Conservation (phyloP, 2,888 invertebrate genomes). For the Electrophaes corylata region DNA sequence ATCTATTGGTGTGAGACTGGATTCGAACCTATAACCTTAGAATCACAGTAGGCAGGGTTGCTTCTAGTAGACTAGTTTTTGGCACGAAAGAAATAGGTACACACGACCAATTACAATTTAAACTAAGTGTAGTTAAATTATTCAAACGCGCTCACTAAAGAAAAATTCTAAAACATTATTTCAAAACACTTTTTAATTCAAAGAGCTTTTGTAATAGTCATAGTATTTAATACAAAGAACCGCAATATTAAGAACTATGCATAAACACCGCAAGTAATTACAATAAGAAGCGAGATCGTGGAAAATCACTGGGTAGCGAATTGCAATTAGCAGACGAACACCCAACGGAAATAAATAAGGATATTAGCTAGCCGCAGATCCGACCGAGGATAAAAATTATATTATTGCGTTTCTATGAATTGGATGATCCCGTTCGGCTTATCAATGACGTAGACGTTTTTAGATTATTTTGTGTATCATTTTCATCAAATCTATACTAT, state of each 20-base stretch:
- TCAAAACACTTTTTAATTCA: neutral
- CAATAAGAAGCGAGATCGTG: slow-evolving; percentile 72
- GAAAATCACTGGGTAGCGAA: slow-evolving; percentile 77
- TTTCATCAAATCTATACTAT: too few species aligned
- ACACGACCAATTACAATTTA: too few species aligned
- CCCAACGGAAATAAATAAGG: slow-evolving; percentile 81
- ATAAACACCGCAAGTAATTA: slow-evolving; percentile 67
- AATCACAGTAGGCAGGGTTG: too few species aligned
- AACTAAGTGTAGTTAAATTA: neutral
- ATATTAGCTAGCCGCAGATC: slow-evolving; percentile 59
- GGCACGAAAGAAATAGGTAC: too few species aligned
- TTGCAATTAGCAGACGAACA: slow-evolving; percentile 79
- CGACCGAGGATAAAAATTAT: slow-evolving; percentile 67
- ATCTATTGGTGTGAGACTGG: too few species aligned
- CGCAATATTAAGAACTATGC: slow-evolving; percentile 50
- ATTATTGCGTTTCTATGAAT: slow-evolving; percentile 52
- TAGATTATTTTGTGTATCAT: too few species aligned
- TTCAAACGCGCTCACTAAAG: neutral
- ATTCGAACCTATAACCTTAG: too few species aligned
- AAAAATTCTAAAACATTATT: neutral
- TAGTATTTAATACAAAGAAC: slow-evolving; percentile 35
- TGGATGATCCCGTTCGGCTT: slow-evolving; percentile 22
- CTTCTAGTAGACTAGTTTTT: too few species aligned
- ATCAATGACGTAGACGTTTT: neutral
- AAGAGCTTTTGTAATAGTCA: neutral